Evolutionary conservation across 1,140 invertebrate species (phyloP).

Genomic region (Drosophila baimaii): DNA sequence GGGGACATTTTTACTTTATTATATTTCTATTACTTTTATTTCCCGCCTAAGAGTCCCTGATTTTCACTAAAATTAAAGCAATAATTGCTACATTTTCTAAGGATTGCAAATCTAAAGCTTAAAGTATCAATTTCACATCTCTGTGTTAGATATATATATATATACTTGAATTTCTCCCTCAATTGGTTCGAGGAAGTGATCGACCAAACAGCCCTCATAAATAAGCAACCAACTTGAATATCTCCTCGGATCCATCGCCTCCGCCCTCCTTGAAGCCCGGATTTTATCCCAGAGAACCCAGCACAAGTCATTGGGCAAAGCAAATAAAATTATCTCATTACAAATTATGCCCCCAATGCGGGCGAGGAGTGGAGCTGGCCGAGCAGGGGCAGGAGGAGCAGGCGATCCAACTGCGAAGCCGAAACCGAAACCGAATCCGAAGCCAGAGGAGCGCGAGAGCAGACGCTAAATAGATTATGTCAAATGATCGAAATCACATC

Average conservation of each 20-base stretch:
- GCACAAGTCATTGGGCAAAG: slow-evolving; percentile 68
- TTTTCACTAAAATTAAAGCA: too few species aligned
- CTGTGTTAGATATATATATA: neutral
- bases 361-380: neutral
- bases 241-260: slow-evolving; percentile 14
- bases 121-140: neutral
- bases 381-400: neutral
- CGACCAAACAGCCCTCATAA: slow-evolving; percentile 14
- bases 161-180: neutral
- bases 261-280: neutral
- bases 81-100: neutral
- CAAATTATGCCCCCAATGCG: slow-evolving; percentile 76
- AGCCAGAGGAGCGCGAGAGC: slow-evolving; percentile 21
- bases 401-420: neutral
- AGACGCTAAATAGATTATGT: slow-evolving; percentile 83
- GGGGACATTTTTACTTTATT: too few species aligned
- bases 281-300: slow-evolving; percentile 1
- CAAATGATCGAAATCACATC: slow-evolving; percentile 83
- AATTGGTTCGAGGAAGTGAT: slow-evolving; percentile 3
- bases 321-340: slow-evolving; percentile 83
- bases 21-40: neutral
- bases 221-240: slow-evolving; percentile 27
- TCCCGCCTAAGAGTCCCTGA: neutral
- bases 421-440: neutral
- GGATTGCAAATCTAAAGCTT: neutral